Evolutionary conservation across 2,888 invertebrate species (phyloP), one percentile per base, ranked within the genome.

Genomic region (Gandaritis pyraliata): DNA sequence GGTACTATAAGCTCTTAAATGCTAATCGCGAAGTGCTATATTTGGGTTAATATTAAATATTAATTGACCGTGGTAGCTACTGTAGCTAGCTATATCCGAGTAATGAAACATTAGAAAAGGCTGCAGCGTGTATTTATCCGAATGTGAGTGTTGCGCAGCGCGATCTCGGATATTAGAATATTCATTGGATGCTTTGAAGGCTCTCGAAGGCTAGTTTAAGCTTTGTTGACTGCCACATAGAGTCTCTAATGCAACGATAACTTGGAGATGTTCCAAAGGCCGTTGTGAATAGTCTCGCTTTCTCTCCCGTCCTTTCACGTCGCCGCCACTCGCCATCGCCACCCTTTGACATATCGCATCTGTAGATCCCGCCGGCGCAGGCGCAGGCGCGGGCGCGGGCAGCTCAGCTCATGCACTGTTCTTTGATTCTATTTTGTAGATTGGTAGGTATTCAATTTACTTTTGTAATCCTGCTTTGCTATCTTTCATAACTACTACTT

Each of bases 61-160:
- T 47, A 45, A 55, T 56, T 46, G 51, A 51, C 61, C 56, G 56
- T 61, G 52, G 33, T 55, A n/a, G n/a, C n/a, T n/a, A n/a, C n/a
- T n/a, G n/a, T n/a, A n/a, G n/a, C n/a, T n/a, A n/a, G n/a, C n/a
- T n/a, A 16, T 51, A 55, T 51, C 7, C 51, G 47, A 52, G 61
- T 52, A 50, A 56, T 61, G 33, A 41, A 46, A 54, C 38, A 33
- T 51, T 46, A 61, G 29, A 51, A 46, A 41, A 33, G 51, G 41
- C 11, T 48, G 45, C 29, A 30, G 29, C 54, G 49, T 55, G 30
- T 45, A 29, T 54, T 60, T 60, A 60, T 11, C 47, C 1, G 46
- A 50, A n/a, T 12, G 49, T 13, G 52, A 29, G 57, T 50, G 36
- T 7, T 36, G 23, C 15, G 1, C 46, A 33, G 5, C 23, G 33